Evolutionary conservation across 35 echinoderm and acorn worm species (phyloP).

Genomic region (Ophioderma brevispina): DNA sequence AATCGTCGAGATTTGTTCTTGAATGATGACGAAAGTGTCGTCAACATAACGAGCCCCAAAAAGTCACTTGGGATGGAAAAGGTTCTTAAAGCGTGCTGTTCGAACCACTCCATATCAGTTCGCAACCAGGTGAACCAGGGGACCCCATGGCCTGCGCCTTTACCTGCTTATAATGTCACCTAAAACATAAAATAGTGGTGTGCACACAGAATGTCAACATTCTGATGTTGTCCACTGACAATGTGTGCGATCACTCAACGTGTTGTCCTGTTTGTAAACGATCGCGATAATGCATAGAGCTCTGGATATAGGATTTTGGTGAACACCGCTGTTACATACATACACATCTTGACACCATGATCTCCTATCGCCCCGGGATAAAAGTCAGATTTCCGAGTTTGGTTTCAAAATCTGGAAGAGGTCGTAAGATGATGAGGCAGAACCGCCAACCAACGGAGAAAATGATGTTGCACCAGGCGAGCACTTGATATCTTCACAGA

Average conservation of each 20-base stretch:
- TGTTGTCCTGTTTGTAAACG: not conserved
- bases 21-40: not conserved
- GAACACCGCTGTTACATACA: not conserved
- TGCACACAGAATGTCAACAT: not conserved
- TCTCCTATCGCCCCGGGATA: not conserved
- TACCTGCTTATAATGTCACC: not conserved
- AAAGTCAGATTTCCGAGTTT: not conserved
- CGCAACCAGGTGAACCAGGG: not conserved
- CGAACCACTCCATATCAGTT: not conserved
- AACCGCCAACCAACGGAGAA: not conserved
- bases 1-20: not conserved
- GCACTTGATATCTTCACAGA: not conserved
- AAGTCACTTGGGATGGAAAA: not conserved
- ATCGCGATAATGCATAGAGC: not conserved
- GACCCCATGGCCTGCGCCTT: not conserved
- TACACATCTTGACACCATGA: not conserved
- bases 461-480: not conserved
- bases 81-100: not conserved
- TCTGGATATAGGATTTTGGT: not conserved
- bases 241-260: not conserved
- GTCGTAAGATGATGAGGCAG: not conserved
- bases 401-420: not conserved
- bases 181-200: not conserved
- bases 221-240: slow-evolving; percentile 1
- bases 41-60: not conserved